Base-by-base conservation (phyloP, 1,140 invertebrate genomes). In the Bombus confusus region DNA sequence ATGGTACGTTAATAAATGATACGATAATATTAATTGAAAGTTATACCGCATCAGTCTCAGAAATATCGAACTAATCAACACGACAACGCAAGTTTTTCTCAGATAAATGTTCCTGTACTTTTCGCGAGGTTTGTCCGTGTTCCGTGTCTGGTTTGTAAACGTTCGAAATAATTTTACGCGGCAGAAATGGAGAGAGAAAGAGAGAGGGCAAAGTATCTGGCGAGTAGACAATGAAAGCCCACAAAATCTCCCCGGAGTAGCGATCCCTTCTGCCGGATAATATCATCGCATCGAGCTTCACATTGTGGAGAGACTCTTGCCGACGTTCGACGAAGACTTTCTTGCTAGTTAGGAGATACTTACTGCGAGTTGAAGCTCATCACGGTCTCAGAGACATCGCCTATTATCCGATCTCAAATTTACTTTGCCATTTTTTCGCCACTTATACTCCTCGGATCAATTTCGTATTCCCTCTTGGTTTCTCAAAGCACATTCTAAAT, bases 211-310 rank as follows among this genome's bases (percentile, higher is more conserved):
- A 47, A 72, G n/a, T 52, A 75, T 66, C 39, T 37, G 22, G 5
- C 52, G 57, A 34, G 31, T 28, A 37, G 57, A 43, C 79, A 72
- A 72, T n/a, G 72, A 43, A 59, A 64, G 72, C 34, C 80, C 12
- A 52, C 59, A 76, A 68, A 76, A 37, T 68, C 80, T 72, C 80
- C 6, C 1, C 0, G 25, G 57, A 74, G 52, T 34, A 13, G 71
- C 72, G 68, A 80, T 80, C 52, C 52, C 80, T 62, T 52, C 68
- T 59, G 47, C 39, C 62, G 80, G 80, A 62, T 79, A 79, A 79
- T 73, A 73, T 81, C 69, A 28, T 73, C 69, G 37, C 52, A 25
- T 81, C 52, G 37, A 62, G 80, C 43, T 43, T 78, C 37, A 12
- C 62, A 37, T 78, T 22, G 13, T n/a, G 1, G 18, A 57, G 66